phyloP scores from a whole-genome alignment of 2,113 vertebrate genomes.

The Piaya cayana region DNA sequence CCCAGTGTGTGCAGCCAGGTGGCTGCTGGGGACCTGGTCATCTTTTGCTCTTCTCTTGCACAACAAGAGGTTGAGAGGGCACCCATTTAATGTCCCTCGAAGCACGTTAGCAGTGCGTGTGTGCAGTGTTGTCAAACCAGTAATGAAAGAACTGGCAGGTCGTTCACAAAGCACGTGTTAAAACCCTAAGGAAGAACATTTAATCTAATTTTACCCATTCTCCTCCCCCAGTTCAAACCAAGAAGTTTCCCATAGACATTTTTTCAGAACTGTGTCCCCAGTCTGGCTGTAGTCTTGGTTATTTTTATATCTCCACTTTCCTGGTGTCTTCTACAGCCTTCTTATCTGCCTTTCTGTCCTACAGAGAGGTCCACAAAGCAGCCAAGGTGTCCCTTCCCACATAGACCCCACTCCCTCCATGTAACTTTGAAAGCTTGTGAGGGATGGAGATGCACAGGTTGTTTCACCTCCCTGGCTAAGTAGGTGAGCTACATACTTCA shows the following conservation, averaged over 20 bases:
- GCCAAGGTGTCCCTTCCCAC: not conserved
- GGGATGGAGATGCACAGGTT: not conserved
- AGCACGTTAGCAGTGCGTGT: not conserved
- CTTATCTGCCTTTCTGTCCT: not conserved
- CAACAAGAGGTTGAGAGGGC: not conserved
- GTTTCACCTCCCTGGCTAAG: not conserved
- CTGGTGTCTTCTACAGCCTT: not conserved
- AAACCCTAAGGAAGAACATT: not conserved
- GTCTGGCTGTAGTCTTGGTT: not conserved
- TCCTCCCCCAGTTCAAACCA: not conserved
- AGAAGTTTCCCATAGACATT: not conserved
- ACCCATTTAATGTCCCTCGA: not conserved
- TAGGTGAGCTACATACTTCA: not conserved
- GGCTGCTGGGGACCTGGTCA: not conserved
- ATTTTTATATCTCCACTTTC: not conserved
- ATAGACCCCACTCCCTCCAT: accelerated
- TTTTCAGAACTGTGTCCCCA: not conserved
- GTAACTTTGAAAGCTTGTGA: not conserved
- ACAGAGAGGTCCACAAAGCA: not conserved
- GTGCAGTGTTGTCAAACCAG: not conserved
- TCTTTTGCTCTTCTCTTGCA: not conserved
- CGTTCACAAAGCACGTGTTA: not conserved
- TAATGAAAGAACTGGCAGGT: not conserved
- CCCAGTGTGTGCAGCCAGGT: not conserved
- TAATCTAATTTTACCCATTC: not conserved